Base-by-base conservation (phyloP, 2,113 vertebrate genomes). In the Carassius carassius region DNA sequence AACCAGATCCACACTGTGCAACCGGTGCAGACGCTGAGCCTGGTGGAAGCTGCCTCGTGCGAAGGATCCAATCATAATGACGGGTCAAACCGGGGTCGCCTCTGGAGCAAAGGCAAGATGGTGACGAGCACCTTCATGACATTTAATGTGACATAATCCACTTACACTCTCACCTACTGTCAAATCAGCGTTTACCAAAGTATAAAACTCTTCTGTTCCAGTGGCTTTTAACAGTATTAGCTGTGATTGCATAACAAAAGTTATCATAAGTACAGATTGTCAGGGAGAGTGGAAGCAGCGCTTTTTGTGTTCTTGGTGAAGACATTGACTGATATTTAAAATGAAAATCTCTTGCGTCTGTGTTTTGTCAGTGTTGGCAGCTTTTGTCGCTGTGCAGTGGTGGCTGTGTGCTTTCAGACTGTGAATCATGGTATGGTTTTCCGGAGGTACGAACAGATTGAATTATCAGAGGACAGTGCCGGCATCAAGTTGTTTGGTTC, bases 11-110 rank as follows among this genome's bases (percentile, higher is more conserved):
- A 93, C 0, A 60, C 86, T 2, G 86, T 87, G 1, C 95, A 91
- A 16, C 91, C 58, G 0, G 87, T 23, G 0, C 92, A 90, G 87
- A 91, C 90, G 0, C 85, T 91, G 81, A 96, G 94, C 89, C 90
- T 87, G 0, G 83, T 93, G 75, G 94, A 96, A 73, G 93, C 88
- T 0, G 94, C 93, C 70, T 93, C 94, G 74, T 94, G 93, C 0
- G 92, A 94, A 85, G 87, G 89, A 56, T 95, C 92, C 0, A 94
- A 91, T n/a, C 23, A 90, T 86, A 93, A 91, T 0, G 87, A 94
- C 7, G 37, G 37, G 67, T 88, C 77, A 0, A 54, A 87, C 0
- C 0, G 16, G 0, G 41, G 4, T 87, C 87, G 91, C 25, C 87
- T 86, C 60, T 73, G 3, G 9, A 13, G 2, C 32, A 90, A 86